These are phyloP conservation scores for Solenopsis fugax DNA, from an alignment of 1,140 invertebrate species.

Conservation along the genomic window DNA sequence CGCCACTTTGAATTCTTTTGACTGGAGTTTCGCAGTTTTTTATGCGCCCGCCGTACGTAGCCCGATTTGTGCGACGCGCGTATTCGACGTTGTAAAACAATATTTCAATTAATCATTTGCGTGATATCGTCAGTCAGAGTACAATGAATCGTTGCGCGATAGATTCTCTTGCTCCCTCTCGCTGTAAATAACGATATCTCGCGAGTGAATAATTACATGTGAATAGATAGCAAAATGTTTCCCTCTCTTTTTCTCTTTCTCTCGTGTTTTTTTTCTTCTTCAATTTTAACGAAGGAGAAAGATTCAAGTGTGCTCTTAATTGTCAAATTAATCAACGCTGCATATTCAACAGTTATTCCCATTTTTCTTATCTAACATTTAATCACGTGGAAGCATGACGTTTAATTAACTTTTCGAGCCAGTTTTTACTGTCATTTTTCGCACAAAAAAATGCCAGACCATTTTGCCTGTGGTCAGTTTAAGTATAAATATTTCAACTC, in stretches of 20 bases:
- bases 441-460: neutral
- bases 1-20: slow-evolving; percentile 62
- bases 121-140: slow-evolving; percentile 50
- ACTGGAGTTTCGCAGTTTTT: slow-evolving; percentile 51
- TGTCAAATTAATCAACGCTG: slow-evolving; percentile 43
- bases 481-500: slow-evolving; percentile 38
- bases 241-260: neutral
- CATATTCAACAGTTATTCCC: neutral
- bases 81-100: slow-evolving; percentile 46
- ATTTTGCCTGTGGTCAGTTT: slow-evolving; percentile 21
- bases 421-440: neutral
- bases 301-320: slow-evolving; percentile 1
- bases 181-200: slow-evolving; percentile 25
- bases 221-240: slow-evolving; percentile 27
- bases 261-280: neutral
- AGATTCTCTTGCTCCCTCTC: neutral
- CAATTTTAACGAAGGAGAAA: slow-evolving; percentile 2
- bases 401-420: slow-evolving; percentile 47
- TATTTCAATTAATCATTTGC: slow-evolving; percentile 58
- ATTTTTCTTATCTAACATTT: slow-evolving; percentile 25
- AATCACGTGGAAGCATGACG: slow-evolving; percentile 15
- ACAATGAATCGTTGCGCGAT: slow-evolving; percentile 47
- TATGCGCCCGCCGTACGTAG: neutral
- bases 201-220: slow-evolving; percentile 27
- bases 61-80: slow-evolving; percentile 38